Conservation (phyloP, 2,888 invertebrate genomes). For the Plebejus anna region DNA sequence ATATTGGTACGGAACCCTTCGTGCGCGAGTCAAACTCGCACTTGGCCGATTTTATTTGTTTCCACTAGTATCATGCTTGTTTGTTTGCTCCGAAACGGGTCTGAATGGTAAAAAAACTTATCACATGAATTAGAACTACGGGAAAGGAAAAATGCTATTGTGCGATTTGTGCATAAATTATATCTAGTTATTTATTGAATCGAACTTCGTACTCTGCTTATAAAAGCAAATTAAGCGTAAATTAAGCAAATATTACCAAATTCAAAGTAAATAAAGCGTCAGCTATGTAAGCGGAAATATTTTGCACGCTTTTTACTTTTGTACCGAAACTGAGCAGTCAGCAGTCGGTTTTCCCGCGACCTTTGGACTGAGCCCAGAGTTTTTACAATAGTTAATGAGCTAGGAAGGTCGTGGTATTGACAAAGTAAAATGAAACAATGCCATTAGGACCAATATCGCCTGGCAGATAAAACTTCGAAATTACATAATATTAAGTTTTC, state of each 20-base stretch:
- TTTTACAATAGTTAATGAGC: slow-evolving; percentile 18
- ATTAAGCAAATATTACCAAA: neutral
- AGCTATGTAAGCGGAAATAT: neutral
- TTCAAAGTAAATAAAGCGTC: neutral
- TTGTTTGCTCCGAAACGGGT: too few species aligned
- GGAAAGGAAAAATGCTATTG: too few species aligned
- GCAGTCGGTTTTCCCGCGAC: slow-evolving; percentile 15
- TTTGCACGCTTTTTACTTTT: slow-evolving; percentile 9
- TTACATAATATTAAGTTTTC: too few species aligned
- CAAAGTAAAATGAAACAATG: neutral
- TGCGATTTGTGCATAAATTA: too few species aligned
- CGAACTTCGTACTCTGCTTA: neutral
- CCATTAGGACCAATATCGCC: neutral
- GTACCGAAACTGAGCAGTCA: neutral
- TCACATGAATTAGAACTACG: too few species aligned
- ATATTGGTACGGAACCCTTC: too few species aligned
- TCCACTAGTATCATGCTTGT: too few species aligned
- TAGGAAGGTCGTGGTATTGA: slow-evolving; percentile 16
- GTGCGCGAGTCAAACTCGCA: too few species aligned
- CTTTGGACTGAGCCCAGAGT: slow-evolving; percentile 31
- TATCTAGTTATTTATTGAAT: neutral
- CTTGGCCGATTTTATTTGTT: too few species aligned
- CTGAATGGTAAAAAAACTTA: too few species aligned
- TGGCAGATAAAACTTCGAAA: neutral
- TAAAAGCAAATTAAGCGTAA: neutral